phyloP scores from a whole-genome alignment of 2,797 vertebrate species.

The Melanotaenia trifasciata region DNA sequence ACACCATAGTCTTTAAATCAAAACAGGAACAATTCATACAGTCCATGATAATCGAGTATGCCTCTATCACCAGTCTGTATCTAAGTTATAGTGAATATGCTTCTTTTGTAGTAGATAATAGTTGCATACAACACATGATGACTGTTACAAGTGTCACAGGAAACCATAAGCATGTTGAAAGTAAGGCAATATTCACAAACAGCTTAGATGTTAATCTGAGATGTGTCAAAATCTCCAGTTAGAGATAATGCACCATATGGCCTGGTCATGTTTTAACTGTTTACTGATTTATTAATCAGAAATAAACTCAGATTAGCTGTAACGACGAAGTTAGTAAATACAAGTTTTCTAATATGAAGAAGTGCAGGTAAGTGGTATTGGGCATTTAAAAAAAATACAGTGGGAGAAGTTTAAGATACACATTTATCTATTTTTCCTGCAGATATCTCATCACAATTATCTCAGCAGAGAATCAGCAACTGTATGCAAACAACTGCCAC shows the following conservation, averaged over 20 bases:
- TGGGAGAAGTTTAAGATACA: background rate
- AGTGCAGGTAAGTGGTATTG: background rate
- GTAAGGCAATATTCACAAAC: background rate
- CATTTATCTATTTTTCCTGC: background rate
- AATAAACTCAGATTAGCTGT: background rate
- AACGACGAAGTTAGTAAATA: background rate
- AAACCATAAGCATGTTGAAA: background rate
- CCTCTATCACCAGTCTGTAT: background rate
- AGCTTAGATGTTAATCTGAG: background rate
- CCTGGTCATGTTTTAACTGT: no score
- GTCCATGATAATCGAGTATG: background rate
- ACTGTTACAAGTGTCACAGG: background rate
- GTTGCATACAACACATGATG: background rate
- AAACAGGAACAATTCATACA: background rate
- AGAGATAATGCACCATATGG: background rate
- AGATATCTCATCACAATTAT: background rate
- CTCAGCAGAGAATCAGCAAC: background rate
- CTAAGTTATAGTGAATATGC: background rate
- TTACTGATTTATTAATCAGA: no score
- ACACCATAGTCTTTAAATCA: background rate
- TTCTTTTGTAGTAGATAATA: background rate
- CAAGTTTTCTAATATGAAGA: background rate
- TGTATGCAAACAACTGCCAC: background rate
- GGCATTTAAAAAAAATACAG: background rate
- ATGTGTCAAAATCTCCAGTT: background rate